Evolutionary conservation across 2,113 vertebrate genomes (phyloP).

Genomic region (Lamprologus callipterus): DNA sequence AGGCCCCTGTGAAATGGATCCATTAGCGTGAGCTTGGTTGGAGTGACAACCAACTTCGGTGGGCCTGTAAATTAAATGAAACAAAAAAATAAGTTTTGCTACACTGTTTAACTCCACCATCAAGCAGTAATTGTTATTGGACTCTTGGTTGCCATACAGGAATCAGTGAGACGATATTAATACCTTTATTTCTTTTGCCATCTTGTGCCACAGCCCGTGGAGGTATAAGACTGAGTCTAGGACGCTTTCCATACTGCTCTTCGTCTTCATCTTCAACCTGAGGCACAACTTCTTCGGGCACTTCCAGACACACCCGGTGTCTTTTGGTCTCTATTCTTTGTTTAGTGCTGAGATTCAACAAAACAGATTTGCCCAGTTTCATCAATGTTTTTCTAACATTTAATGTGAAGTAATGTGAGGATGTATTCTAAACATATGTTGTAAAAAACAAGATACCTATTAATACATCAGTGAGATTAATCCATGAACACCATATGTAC

Average conservation of each 20-base stretch:
- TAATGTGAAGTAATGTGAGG: not conserved
- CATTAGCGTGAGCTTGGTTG: slow-evolving; percentile 58
- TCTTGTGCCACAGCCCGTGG: slow-evolving; percentile 29
- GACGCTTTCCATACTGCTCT: slow-evolving; percentile 58
- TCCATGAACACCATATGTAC: not conserved
- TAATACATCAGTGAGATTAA: not conserved
- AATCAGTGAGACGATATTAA: not conserved
- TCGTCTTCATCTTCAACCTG: slow-evolving; percentile 76
- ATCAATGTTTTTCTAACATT: not conserved
- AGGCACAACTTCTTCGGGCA: slow-evolving; percentile 86
- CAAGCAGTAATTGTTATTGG: not conserved
- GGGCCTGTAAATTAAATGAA: slow-evolving; percentile 42
- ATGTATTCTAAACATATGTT: not conserved
- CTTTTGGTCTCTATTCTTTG: slow-evolving; percentile 95
- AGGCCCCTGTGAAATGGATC: slow-evolving; percentile 56
- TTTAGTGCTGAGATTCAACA: slow-evolving; percentile 69
- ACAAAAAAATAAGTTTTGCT: not conserved
- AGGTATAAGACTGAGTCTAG: slow-evolving; percentile 53
- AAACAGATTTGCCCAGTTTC: not conserved
- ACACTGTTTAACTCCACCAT: not conserved
- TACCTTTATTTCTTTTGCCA: slow-evolving; percentile 57
- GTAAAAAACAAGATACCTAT: not conserved
- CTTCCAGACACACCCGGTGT: slow-evolving; percentile 89
- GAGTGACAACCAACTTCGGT: slow-evolving; percentile 63
- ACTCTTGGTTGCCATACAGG: not conserved